phyloP scores from a whole-genome alignment of 2,888 invertebrate species.

The Orthosia gracilis region DNA sequence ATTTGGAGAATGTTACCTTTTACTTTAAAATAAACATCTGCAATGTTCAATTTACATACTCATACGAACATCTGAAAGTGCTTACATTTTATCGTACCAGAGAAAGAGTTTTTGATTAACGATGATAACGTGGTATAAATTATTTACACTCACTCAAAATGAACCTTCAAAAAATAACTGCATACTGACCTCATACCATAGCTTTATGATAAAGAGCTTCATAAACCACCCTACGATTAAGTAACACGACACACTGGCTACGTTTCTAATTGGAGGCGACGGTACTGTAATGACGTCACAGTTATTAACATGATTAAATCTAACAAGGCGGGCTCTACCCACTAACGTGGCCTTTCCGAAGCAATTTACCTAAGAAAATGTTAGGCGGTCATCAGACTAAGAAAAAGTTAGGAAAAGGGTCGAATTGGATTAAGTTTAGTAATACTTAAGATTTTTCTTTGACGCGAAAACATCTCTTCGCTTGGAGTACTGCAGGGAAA shows the following conservation, averaged over 20 bases:
- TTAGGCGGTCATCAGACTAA: slow-evolving; percentile 37
- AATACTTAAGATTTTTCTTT: neutral
- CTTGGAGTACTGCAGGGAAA: too few species aligned
- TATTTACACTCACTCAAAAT: too few species aligned
- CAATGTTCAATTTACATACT: too few species aligned
- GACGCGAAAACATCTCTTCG: too few species aligned
- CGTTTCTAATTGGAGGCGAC: slow-evolving; percentile 37
- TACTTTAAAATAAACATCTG: too few species aligned
- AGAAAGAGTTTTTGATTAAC: too few species aligned
- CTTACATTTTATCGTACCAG: too few species aligned
- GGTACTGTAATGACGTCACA: slow-evolving; percentile 51
- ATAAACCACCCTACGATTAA: slow-evolving; percentile 14
- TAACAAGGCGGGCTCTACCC: slow-evolving; percentile 38
- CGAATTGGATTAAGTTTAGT: too few species aligned
- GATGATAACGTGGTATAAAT: too few species aligned
- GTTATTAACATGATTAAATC: slow-evolving; percentile 58
- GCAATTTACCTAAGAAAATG: slow-evolving; percentile 36
- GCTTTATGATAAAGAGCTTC: slow-evolving; percentile 7
- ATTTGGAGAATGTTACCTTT: too few species aligned
- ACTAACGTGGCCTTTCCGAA: slow-evolving; percentile 50
- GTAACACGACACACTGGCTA: slow-evolving; percentile 34
- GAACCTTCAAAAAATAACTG: neutral
- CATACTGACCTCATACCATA: neutral
- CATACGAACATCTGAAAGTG: too few species aligned
- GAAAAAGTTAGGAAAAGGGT: too few species aligned